These are phyloP conservation scores for Archilochus colubris DNA, from an alignment of 2,113 vertebrate species.

Conservation along the genomic window DNA sequence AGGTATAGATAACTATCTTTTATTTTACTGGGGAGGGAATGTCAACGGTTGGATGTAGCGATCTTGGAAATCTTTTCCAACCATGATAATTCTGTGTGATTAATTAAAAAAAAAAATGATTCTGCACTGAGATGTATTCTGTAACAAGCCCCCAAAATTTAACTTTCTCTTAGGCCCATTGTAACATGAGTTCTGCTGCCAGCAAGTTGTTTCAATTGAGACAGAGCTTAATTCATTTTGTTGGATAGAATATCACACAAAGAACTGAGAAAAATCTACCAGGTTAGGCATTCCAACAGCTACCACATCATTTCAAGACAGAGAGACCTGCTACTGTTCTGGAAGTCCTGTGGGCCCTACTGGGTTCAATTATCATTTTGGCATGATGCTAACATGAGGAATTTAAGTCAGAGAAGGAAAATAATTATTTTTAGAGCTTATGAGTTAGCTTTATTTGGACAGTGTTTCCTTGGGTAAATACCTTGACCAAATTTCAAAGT, in stretches of 20 bases:
- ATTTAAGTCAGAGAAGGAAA: background rate
- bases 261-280: background rate
- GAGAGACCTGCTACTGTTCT: background rate
- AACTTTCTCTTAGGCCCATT: background rate
- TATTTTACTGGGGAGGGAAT: too few species aligned
- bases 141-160: background rate
- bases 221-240: background rate
- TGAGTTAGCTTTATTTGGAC: background rate
- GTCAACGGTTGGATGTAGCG: too few species aligned
- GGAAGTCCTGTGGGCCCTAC: background rate
- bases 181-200: background rate
- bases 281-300: background rate
- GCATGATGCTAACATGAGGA: background rate
- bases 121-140: background rate
- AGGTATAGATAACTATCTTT: too few species aligned
- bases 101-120: background rate
- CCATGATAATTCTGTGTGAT: too few species aligned
- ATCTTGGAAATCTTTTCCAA: too few species aligned
- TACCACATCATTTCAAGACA: background rate
- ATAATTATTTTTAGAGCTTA: background rate
- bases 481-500: slow-evolving; percentile 4
- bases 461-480: background rate
- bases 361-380: background rate
- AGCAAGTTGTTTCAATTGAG: background rate
- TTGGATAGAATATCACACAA: background rate